These are phyloP conservation scores for Poecilia latipinna DNA, from an alignment of 2,113 vertebrate species.

Conservation along the genomic window DNA sequence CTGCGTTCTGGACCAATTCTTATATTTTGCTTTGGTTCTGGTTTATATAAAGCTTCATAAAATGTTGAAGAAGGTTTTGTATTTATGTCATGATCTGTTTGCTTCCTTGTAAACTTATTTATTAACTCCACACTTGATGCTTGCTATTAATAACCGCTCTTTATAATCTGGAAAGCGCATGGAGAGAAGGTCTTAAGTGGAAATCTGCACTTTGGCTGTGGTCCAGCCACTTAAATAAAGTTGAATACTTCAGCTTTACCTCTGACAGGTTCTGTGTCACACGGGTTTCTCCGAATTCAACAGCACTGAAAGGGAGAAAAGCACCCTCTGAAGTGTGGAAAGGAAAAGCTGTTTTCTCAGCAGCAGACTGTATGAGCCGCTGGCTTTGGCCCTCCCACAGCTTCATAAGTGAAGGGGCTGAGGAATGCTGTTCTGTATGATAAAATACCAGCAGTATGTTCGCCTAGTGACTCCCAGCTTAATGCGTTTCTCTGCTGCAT, in stretches of 20 bases:
- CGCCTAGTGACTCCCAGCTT: conserved; percentile 60
- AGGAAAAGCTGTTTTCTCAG: conserved; percentile 37
- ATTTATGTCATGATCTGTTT: conserved; percentile 15
- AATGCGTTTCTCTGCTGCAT: conserved; percentile 40
- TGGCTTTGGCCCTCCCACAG: conserved; percentile 36
- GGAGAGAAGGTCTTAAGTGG: conserved; percentile 48
- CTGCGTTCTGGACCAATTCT: neutral
- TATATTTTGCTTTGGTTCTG: neutral
- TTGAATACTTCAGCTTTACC: conserved; percentile 43
- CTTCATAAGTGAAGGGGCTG: conserved; percentile 46
- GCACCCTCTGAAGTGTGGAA: conserved; percentile 30
- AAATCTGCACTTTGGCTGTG: conserved; percentile 38
- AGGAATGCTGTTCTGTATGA: conserved; percentile 54
- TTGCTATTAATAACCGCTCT: conserved; percentile 39
- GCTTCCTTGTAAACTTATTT: conserved; percentile 35
- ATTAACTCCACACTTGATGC: conserved; percentile 32
- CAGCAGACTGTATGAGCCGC: conserved; percentile 25
- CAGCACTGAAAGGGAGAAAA: conserved; percentile 24
- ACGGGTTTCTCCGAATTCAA: conserved; percentile 63
- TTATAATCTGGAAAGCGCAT: conserved; percentile 50
- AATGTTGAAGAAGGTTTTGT: conserved; percentile 1
- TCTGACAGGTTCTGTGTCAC: conserved; percentile 64
- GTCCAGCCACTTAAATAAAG: neutral
- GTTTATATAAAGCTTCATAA: neutral
- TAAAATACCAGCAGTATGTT: conserved; percentile 51